Evolutionary conservation across 2,888 invertebrate genomes (phyloP), one percentile per base, ranked within the genome.

Genomic region (Cephus pygmeus): DNA sequence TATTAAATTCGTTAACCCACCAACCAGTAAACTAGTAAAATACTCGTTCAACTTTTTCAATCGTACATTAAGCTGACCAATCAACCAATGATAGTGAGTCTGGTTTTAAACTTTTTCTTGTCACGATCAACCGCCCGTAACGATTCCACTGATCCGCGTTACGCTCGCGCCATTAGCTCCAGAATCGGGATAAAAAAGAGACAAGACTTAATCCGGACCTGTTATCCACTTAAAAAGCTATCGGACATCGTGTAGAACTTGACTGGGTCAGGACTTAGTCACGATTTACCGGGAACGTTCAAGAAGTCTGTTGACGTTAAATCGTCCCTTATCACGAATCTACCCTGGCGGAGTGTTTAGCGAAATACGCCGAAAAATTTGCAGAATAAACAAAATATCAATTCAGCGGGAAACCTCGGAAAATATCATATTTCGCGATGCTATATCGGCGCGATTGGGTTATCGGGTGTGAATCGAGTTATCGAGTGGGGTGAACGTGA

Each of bases 201-300:
- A 56, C 56, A 23, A 56, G 56, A 56, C 71, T 71, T 71, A 71
- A 71, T 71, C 33, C 33, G 71, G 33, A 31, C 33, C 34, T 34
- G 71, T 71, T 71, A 71, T 71, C 71, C 71, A 71, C 71, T 71
- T 71, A 34, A 71, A 71, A 34, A 31, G 71, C 9, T 71, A 34
- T 71, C 71, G 71, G 15, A 71, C 71, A 71, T 71, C 71, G 71
- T 71, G 56, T 56, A 31, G 31, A 34, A 71, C 71, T 71, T 71
- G 12, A 34, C 33, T 71, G 56, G 56, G 23, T 9, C 23, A 56
- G 2, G 23, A 56, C 56, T 56, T 56, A 56, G 56, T 56, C 56
- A 56, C 56, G 56, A 56, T 56, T 56, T 23, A 56, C 23, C 23
- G 56, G 23, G 56, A 56, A 23, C 56, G 56, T 56, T 56, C 6